Conservation (phyloP, 64 coral and sea anemone genomes). For the Pocillopora verrucosa region DNA sequence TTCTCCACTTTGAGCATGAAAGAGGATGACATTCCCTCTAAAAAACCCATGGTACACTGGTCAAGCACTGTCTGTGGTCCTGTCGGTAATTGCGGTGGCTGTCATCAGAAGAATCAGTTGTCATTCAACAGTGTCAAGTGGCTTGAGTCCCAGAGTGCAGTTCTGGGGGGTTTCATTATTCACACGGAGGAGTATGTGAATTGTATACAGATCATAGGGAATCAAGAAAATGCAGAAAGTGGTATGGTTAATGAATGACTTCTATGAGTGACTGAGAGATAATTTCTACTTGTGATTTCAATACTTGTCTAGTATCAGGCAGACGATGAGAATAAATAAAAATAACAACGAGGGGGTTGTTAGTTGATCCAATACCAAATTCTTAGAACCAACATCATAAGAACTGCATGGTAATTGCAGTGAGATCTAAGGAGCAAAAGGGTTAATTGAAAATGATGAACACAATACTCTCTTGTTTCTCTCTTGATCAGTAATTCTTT, state of each 20-base stretch:
- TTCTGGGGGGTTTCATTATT: constrained; percentile 57
- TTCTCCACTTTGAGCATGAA: constrained; percentile 27
- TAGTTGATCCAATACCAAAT: too few species aligned
- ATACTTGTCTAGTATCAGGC: too few species aligned
- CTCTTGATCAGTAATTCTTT: too few species aligned
- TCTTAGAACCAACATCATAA: too few species aligned
- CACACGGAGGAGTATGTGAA: constrained; percentile 69
- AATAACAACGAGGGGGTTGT: too few species aligned
- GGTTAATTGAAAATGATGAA: too few species aligned
- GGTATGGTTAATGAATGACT: not conserved
- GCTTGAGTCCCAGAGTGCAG: constrained; percentile 47
- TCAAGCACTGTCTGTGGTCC: constrained; percentile 70
- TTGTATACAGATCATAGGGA: constrained; percentile 74
- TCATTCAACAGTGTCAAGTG: constrained; percentile 78
- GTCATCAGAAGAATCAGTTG: constrained; percentile 51
- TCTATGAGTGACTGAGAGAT: not conserved
- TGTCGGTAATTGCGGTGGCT: constrained; percentile 70
- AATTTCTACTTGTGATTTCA: not conserved
- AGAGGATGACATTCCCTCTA: constrained; percentile 36
- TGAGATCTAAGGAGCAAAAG: too few species aligned
- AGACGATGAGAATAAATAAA: too few species aligned
- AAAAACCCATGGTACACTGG: constrained; percentile 75
- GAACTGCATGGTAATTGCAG: too few species aligned
- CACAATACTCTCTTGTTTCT: too few species aligned
- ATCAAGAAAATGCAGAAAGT: not conserved